Evolutionary conservation across 2,888 invertebrate genomes (phyloP).

Genomic region (Agriotes lineatus): DNA sequence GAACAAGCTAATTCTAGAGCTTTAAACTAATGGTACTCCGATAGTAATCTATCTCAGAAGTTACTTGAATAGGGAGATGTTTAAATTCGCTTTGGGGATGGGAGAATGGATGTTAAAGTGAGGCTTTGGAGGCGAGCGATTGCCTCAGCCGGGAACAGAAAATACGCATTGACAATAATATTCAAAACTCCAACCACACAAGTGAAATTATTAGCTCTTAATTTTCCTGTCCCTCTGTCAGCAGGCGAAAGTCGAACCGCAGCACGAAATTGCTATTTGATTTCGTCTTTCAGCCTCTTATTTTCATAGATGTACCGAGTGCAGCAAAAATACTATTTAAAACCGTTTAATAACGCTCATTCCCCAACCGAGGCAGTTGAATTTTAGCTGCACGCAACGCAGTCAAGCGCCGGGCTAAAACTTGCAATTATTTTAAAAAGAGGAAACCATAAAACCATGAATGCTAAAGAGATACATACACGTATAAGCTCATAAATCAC

Average conservation of each 20-base stretch:
- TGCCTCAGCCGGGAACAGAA: background rate
- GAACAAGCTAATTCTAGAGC: constrained; percentile 47
- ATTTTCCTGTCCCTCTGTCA: background rate
- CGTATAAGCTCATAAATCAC: constrained; percentile 35
- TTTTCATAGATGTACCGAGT: too few species aligned
- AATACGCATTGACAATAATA: background rate
- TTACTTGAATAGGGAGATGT: constrained; percentile 37
- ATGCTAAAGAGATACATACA: constrained; percentile 20
- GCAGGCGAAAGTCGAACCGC: too few species aligned
- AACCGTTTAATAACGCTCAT: too few species aligned
- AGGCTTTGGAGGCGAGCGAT: background rate
- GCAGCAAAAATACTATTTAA: too few species aligned
- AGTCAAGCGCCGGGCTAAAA: background rate
- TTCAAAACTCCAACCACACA: background rate
- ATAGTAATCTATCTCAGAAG: constrained; percentile 47
- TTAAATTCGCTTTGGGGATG: constrained; percentile 21
- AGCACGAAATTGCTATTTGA: too few species aligned
- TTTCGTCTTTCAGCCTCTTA: too few species aligned
- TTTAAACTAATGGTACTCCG: constrained; percentile 48
- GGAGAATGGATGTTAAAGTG: constrained; percentile 24
- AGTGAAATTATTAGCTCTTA: background rate
- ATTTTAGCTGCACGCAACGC: background rate
- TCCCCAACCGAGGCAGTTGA: too few species aligned
- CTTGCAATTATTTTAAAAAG: background rate
- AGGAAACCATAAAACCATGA: constrained; percentile 15